Base-by-base conservation (phyloP, 2,888 invertebrate species). In the Cheilosia scutellata region DNA sequence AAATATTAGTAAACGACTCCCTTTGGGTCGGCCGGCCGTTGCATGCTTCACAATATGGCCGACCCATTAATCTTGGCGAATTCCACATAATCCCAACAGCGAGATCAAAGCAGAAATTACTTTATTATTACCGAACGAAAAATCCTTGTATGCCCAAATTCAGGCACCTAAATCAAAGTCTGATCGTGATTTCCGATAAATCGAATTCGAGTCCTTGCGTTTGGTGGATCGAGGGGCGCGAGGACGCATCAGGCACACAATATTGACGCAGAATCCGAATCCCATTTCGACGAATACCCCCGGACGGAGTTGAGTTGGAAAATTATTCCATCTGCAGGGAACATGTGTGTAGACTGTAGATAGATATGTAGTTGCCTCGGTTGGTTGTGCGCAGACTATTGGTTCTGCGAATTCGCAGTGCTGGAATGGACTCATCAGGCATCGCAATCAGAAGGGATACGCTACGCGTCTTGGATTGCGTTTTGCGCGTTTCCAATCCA, bases 81-180 rank as follows among this genome's bases (percentile, higher is more conserved):
- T 86, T 86, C 86, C 82, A 72, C 72, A 86, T 82, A 86, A 86
- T 86, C 82, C 82, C 68, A 76, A 82, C 82, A 68, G 80, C 71
- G 62, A 82, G 82, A 86, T 86, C 86, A 82, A 86, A 82, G 86
- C 86, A 86, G 82, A 82, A 86, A 86, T 86, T 86, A 86, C 86
- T 86, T 86, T 82, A 86, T 86, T 86, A 86, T 82, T 82, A 82
- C 86, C 86, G 71, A 79, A 79, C 68, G 74, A 68, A 49, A 72
- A 72, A 86, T 76, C 80, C 82, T 68, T 82, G 86, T 86, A 79
- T 82, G 86, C 82, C 82, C 76, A 86, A 86, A 77, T 86, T 86
- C 82, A 86, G 76, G 76, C 82, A 82, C 86, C 77, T 86, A 86
- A 86, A 86, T 86, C 86, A 86, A 86, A 82, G 86, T 82, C 86